These are phyloP conservation scores for Trichonephila clavata DNA, from an alignment of 1,140 invertebrate species.

Conservation along the genomic window DNA sequence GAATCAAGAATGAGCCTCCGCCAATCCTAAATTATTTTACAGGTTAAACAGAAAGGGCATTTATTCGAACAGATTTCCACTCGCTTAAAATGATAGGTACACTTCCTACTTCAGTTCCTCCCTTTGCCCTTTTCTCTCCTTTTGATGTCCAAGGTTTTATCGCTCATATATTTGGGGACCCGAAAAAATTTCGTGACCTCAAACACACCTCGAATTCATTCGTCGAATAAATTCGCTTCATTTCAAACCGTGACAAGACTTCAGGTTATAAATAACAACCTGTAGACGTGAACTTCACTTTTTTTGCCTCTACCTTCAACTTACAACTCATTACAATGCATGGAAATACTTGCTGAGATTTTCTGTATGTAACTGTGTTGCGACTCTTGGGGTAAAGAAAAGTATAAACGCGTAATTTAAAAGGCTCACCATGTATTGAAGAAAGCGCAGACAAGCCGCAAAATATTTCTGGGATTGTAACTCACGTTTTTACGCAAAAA, in stretches of 20 bases:
- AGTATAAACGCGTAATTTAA: not conserved
- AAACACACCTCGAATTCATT: not conserved
- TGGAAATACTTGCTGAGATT: not conserved
- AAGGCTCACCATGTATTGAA: not conserved
- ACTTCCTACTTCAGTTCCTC: slow-evolving; percentile 26
- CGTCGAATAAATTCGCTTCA: slow-evolving; percentile 40
- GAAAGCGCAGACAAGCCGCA: not conserved
- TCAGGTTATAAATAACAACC: not conserved
- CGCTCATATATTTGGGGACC: slow-evolving; percentile 25
- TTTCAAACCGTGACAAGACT: slow-evolving; percentile 8
- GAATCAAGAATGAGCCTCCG: too few species aligned
- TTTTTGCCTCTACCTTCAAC: not conserved
- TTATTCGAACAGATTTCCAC: too few species aligned
- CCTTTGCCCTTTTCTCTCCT: not conserved
- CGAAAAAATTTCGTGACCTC: slow-evolving; percentile 18
- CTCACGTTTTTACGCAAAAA: too few species aligned
- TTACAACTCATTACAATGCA: not conserved
- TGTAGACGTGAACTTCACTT: not conserved
- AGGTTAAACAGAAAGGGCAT: too few species aligned
- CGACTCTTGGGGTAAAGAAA: not conserved
- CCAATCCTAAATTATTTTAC: too few species aligned
- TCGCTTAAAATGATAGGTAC: not conserved
- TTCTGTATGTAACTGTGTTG: not conserved
- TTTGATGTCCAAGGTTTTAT: slow-evolving; percentile 20
- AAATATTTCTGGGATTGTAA: too few species aligned